Conservation (phyloP, 2,888 invertebrate species). For the Brenthis ino region DNA sequence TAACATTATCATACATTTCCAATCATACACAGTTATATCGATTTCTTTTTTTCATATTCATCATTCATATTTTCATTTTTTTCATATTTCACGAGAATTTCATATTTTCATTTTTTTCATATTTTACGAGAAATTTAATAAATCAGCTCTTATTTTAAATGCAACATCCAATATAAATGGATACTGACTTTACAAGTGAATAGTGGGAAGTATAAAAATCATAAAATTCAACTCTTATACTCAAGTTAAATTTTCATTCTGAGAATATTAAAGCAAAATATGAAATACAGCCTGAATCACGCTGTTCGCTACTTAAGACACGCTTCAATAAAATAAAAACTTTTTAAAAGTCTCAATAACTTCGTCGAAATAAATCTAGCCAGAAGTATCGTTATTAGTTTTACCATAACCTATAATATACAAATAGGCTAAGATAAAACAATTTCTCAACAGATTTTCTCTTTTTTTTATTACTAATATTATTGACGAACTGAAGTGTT, state of each 20-base stretch:
- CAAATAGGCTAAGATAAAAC: background rate
- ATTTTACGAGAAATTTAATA: too few species aligned
- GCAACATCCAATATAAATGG: background rate
- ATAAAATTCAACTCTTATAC: background rate
- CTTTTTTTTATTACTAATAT: too few species aligned
- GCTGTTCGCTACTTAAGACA: constrained; percentile 7
- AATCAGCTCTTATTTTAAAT: background rate
- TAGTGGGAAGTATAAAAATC: background rate
- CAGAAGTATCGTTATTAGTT: background rate
- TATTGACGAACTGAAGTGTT: too few species aligned
- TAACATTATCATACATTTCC: too few species aligned
- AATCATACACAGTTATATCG: too few species aligned
- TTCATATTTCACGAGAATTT: too few species aligned
- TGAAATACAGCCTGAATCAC: constrained; percentile 5
- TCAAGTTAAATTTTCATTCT: background rate
- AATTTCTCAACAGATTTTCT: too few species aligned
- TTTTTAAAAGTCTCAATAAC: constrained; percentile 13
- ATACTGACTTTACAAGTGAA: background rate
- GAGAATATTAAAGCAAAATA: constrained; percentile 10
- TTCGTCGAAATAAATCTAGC: background rate
- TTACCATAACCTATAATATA: background rate
- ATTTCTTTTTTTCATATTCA: too few species aligned
- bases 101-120: too few species aligned
- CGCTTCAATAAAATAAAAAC: constrained; percentile 12
- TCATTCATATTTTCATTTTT: too few species aligned